phyloP scores from a whole-genome alignment of 1,140 invertebrate species.

The Drosophila sulfurigaster region DNA sequence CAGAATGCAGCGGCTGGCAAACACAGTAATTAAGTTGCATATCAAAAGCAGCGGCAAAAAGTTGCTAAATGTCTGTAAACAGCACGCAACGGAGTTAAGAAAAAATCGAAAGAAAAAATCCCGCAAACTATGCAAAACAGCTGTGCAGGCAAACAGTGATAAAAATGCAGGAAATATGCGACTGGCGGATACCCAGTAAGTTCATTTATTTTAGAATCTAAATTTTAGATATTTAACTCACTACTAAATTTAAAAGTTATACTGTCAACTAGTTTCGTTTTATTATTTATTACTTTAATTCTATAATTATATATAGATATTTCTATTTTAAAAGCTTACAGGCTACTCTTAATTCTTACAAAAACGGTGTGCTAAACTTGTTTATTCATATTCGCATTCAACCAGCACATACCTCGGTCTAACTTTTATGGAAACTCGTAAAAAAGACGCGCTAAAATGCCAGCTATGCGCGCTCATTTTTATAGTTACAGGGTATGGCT shows the following conservation, averaged over 20 bases:
- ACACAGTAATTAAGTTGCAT: conserved; percentile 49
- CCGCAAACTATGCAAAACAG: conserved; percentile 24
- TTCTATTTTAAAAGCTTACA: too few species aligned
- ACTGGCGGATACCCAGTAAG: not conserved
- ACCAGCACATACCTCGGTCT: not conserved
- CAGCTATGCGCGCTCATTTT: not conserved
- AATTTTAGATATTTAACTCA: too few species aligned
- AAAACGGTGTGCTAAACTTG: not conserved
- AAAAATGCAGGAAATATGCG: not conserved
- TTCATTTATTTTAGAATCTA: too few species aligned
- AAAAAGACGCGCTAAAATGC: not conserved
- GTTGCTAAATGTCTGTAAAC: conserved; percentile 47
- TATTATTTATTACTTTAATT: too few species aligned
- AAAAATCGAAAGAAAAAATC: not conserved
- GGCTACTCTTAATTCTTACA: too few species aligned
- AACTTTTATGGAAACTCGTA: not conserved
- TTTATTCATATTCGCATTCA: not conserved
- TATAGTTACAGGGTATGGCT: conserved; percentile 16
- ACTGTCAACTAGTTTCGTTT: too few species aligned
- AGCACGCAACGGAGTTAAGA: conserved; percentile 15
- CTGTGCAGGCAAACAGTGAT: not conserved
- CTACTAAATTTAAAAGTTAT: too few species aligned
- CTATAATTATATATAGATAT: too few species aligned
- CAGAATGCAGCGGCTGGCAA: conserved; percentile 36
- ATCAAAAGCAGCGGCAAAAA: conserved; percentile 40